A percentile compares a stretch with the other conserved stretches of the same genome.
Conservation (phyloP, 2,797 vertebrate genomes). For the Oryzias dopingdopingensis region DNA sequence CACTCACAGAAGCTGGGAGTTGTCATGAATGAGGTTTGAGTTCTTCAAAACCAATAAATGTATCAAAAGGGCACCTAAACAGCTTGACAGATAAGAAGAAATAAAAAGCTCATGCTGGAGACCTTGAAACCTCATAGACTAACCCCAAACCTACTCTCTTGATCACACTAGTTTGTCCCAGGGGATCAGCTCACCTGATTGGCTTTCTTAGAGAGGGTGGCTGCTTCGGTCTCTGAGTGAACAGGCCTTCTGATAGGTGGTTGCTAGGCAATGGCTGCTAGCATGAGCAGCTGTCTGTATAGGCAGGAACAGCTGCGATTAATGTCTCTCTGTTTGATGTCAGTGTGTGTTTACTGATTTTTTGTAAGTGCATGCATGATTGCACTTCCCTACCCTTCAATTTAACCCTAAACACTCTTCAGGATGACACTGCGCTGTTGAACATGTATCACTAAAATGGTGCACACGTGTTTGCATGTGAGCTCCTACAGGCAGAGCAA, state of each 20-base stretch:
- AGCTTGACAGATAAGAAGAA: slow-evolving; percentile 30
- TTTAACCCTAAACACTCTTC: slow-evolving; percentile 26
- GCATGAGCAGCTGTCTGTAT: slow-evolving; percentile 45
- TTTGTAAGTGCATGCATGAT: slow-evolving; percentile 9
- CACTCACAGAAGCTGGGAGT: slow-evolving; percentile 9
- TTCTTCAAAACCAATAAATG: slow-evolving; percentile 50
- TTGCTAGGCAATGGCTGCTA: slow-evolving; percentile 70
- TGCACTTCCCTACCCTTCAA: slow-evolving; percentile 8
- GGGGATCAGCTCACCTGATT: slow-evolving; percentile 70
- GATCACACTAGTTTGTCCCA: slow-evolving; percentile 62
- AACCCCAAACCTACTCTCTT: slow-evolving; percentile 29
- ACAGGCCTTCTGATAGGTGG: slow-evolving; percentile 61
- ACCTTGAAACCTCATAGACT: slow-evolving; percentile 48
- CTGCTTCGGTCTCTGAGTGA: slow-evolving; percentile 48
- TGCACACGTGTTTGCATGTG: slow-evolving; percentile 3
- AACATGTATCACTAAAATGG: slow-evolving; percentile 35
- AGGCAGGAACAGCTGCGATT: slow-evolving; percentile 46
- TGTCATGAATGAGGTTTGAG: slow-evolving; percentile 34
- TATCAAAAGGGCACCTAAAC: slow-evolving; percentile 44
- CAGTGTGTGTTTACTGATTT: slow-evolving; percentile 5
- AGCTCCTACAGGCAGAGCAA: slow-evolving; percentile 50
- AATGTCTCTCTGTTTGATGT: slow-evolving; percentile 31
- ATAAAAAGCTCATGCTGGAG: slow-evolving; percentile 10
- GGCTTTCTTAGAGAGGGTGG: slow-evolving; percentile 53
- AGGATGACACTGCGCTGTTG: slow-evolving; percentile 26